Evolutionary conservation across 2,888 invertebrate genomes (phyloP).

Genomic region (Sericinus montela): DNA sequence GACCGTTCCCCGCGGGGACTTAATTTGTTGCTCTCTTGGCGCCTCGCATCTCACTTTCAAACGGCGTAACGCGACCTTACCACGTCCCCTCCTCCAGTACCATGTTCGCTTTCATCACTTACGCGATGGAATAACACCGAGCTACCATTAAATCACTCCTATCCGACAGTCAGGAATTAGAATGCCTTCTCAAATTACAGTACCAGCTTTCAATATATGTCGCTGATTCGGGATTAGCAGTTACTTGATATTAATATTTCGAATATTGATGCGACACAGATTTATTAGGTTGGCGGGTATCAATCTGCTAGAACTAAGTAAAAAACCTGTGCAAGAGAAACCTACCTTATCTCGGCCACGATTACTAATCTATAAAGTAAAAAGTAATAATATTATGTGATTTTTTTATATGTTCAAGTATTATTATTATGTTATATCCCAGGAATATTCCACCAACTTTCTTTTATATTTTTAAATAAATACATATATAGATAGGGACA

Average conservation of each 20-base stretch:
- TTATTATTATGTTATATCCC: too few species aligned
- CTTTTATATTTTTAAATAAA: too few species aligned
- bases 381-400: too few species aligned
- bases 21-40: conserved; percentile 80
- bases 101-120: conserved; percentile 44
- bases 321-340: too few species aligned
- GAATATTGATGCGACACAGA: neutral
- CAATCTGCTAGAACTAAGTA: neutral
- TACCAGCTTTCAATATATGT: neutral
- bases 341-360: too few species aligned
- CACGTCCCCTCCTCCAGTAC: conserved; percentile 56
- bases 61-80: conserved; percentile 76
- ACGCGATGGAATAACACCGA: conserved; percentile 12
- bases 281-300: neutral
- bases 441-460: too few species aligned
- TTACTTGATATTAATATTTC: too few species aligned
- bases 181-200: conserved; percentile 1
- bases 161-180: conserved; percentile 2
- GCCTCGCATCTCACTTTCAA: conserved; percentile 77
- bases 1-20: conserved; percentile 70
- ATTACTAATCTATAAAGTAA: too few species aligned
- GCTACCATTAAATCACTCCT: conserved; percentile 8
- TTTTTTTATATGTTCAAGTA: too few species aligned
- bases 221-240: neutral
- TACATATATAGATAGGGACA: too few species aligned